Evolutionary conservation across 1,140 invertebrate genomes (phyloP).

Genomic region (Drosophila auraria): DNA sequence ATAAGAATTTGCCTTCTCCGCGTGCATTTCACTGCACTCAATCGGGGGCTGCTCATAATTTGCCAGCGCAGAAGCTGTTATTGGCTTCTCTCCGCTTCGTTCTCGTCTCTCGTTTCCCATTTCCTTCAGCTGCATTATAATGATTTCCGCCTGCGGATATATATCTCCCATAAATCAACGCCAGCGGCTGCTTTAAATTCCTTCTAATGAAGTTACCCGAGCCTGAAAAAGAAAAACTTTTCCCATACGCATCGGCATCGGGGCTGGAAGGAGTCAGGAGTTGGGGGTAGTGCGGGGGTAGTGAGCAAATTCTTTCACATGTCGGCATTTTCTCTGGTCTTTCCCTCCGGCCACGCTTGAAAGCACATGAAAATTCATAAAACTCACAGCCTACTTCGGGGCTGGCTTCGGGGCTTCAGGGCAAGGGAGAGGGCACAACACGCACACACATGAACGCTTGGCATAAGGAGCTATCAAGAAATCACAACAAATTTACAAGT

Average conservation of each 20-base stretch:
- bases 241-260: constrained; percentile 22
- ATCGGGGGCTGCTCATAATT: constrained; percentile 59
- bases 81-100: constrained; percentile 24
- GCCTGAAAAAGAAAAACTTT: constrained; percentile 71
- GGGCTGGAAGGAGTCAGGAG: not conserved
- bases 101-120: constrained; percentile 32
- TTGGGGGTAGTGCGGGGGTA: constrained; percentile 36
- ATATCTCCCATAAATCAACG: constrained; percentile 70
- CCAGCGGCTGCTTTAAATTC: constrained; percentile 70
- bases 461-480: constrained; percentile 82
- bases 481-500: constrained; percentile 84
- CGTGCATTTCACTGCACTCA: constrained; percentile 42
- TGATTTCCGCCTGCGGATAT: constrained; percentile 52
- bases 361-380: constrained; percentile 79
- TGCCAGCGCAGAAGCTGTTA: constrained; percentile 33
- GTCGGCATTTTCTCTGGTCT: constrained; percentile 60
- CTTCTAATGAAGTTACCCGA: constrained; percentile 79
- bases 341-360: constrained; percentile 59
- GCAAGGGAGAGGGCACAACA: constrained; percentile 8
- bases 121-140: constrained; percentile 38
- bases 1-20: constrained; percentile 66
- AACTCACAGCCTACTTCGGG: constrained; percentile 62
- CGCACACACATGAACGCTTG: constrained; percentile 44
- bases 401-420: not conserved
- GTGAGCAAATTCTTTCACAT: constrained; percentile 65